A percentile compares a stretch with the other conserved stretches of the same genome.
Conservation (phyloP, 2,797 vertebrate genomes). For the Meda fulgida region DNA sequence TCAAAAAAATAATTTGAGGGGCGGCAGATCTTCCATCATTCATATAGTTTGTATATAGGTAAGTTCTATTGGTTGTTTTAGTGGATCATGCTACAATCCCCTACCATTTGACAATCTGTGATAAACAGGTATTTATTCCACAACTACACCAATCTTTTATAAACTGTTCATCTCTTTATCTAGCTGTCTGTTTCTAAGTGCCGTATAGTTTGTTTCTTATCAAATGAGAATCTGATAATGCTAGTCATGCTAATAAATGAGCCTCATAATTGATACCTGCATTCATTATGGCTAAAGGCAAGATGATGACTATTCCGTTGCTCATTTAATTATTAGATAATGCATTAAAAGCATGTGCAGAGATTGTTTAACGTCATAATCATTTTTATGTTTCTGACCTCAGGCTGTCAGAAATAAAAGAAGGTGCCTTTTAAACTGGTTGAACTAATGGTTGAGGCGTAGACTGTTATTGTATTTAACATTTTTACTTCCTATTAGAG, state of each 20-base stretch:
- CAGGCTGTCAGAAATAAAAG: background rate
- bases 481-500: background rate
- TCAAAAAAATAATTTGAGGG: background rate
- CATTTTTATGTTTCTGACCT: background rate
- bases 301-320: background rate
- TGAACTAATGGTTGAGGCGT: background rate
- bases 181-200: background rate
- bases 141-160: slow-evolving; percentile 62
- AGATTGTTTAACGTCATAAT: background rate
- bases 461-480: background rate
- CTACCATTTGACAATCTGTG: slow-evolving; percentile 62
- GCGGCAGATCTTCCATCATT: slow-evolving; percentile 33
- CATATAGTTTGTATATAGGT: background rate
- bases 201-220: background rate
- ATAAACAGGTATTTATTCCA: slow-evolving; percentile 61
- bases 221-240: background rate
- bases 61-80: slow-evolving; percentile 12
- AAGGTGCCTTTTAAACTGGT: background rate
- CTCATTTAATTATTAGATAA: slow-evolving; percentile 27
- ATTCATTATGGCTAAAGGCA: background rate
- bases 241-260: background rate
- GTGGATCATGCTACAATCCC: slow-evolving; percentile 54
- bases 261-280: slow-evolving; percentile 8
- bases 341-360: slow-evolving; percentile 1
- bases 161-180: background rate